These are phyloP conservation scores for Amphimallon solstitiale DNA, from an alignment of 2,888 invertebrate genomes.

Conservation along the genomic window DNA sequence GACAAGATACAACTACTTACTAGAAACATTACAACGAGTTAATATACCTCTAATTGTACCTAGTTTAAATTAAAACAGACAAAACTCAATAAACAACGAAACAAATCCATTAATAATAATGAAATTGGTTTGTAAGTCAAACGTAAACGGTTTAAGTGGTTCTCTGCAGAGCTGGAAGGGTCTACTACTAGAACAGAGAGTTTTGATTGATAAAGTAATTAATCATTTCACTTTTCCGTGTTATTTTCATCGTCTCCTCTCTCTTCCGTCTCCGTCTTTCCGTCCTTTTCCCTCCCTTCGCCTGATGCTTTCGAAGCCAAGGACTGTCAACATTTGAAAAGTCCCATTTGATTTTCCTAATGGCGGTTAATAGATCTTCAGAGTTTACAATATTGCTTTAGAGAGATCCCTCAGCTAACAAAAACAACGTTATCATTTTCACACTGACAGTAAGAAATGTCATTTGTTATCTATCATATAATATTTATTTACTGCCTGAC, in stretches of 20 bases:
- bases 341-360: constrained; percentile 29
- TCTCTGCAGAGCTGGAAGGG: constrained; percentile 32
- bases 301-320: background rate
- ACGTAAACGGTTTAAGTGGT: constrained; percentile 43
- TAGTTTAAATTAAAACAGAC: constrained; percentile 23
- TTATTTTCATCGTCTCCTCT: constrained; percentile 14
- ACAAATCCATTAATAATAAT: constrained; percentile 43
- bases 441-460: too few species aligned
- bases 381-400: too few species aligned
- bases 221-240: constrained; percentile 50
- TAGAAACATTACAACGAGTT: background rate
- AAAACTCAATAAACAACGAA: constrained; percentile 34
- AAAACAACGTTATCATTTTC: too few species aligned
- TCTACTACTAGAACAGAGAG: constrained; percentile 38
- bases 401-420: too few species aligned
- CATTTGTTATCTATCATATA: too few species aligned
- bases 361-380: constrained; percentile 25
- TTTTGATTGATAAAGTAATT: constrained; percentile 53
- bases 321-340: constrained; percentile 26
- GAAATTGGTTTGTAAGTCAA: constrained; percentile 43
- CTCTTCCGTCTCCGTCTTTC: background rate
- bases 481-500: too few species aligned
- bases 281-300: background rate
- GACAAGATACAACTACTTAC: too few species aligned
- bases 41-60: constrained; percentile 19